phyloP scores from a whole-genome alignment of 2,113 vertebrate species.

The Lanius collurio region DNA sequence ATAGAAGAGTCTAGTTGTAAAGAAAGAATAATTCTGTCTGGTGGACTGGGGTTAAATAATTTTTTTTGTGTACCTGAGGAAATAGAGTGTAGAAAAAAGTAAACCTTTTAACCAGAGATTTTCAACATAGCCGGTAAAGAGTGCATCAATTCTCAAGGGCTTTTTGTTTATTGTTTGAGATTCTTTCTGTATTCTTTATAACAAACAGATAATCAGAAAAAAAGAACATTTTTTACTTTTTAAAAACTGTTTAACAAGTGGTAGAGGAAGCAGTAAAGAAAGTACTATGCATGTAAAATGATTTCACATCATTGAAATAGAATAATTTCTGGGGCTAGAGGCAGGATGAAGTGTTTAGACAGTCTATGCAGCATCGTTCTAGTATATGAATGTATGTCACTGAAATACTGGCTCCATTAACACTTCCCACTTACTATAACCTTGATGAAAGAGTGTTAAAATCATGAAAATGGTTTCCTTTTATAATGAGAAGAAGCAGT shows the following conservation, averaged over 20 bases:
- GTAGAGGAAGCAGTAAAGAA: neutral
- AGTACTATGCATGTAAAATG: neutral
- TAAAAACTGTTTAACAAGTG: neutral
- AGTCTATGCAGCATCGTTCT: neutral
- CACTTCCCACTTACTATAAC: neutral
- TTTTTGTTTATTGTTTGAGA: neutral
- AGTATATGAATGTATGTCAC: neutral
- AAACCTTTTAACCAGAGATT: neutral
- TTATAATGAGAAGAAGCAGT: neutral
- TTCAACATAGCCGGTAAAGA: neutral
- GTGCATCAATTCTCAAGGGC: neutral
- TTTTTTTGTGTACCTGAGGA: constrained; percentile 18
- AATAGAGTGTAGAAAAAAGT: neutral
- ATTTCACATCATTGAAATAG: neutral
- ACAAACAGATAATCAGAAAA: neutral
- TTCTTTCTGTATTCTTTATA: neutral
- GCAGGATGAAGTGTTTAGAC: neutral
- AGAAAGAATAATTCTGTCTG: constrained; percentile 40
- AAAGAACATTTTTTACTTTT: neutral
- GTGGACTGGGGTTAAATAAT: constrained; percentile 14
- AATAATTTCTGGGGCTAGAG: neutral
- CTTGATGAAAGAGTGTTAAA: neutral
- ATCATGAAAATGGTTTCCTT: neutral
- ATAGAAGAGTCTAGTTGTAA: constrained; percentile 18
- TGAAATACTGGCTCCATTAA: neutral